These are phyloP conservation scores for Dinocampus coccinellae DNA, from an alignment of 2,888 invertebrate genomes.

Conservation along the genomic window DNA sequence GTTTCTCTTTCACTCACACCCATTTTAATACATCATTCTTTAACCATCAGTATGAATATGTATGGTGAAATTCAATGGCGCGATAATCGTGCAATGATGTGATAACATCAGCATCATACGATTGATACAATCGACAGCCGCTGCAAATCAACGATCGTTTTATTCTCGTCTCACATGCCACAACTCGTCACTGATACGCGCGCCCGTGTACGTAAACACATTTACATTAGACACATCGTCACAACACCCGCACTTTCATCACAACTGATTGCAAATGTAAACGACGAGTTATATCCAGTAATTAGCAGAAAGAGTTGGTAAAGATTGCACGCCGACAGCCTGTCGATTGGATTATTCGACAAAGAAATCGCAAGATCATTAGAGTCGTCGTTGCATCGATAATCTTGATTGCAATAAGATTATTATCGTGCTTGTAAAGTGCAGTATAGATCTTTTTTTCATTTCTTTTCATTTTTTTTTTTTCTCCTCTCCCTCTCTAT, in stretches of 20 bases:
- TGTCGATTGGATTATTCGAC: slow-evolving; percentile 38
- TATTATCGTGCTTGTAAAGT: slow-evolving; percentile 1
- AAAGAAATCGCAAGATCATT: slow-evolving; percentile 35
- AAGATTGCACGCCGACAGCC: slow-evolving; percentile 41
- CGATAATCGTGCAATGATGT: slow-evolving; percentile 49
- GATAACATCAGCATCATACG: slow-evolving; percentile 42
- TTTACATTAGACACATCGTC: slow-evolving; percentile 42
- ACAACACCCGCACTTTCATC: slow-evolving; percentile 44
- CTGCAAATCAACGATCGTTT: slow-evolving; percentile 27
- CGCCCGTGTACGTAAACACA: slow-evolving; percentile 34
- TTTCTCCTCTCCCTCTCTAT: not conserved
- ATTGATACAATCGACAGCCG: slow-evolving; percentile 48
- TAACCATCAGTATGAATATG: slow-evolving; percentile 10
- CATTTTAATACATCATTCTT: too few relatives aligned
- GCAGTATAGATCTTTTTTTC: not conserved
- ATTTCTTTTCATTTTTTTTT: not conserved
- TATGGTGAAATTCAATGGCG: slow-evolving; percentile 36
- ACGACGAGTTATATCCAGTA: slow-evolving; percentile 57
- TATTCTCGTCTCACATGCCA: not conserved
- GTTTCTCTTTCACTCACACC: slow-evolving; percentile 28
- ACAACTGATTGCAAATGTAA: slow-evolving; percentile 29
- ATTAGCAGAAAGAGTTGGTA: slow-evolving; percentile 55
- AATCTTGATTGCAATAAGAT: slow-evolving; percentile 22
- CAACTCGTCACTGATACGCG: slow-evolving; percentile 17
- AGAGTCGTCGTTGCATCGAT: slow-evolving; percentile 27